phyloP scores from a whole-genome alignment of 2,113 vertebrate species.

The Manacus vitellinus region DNA sequence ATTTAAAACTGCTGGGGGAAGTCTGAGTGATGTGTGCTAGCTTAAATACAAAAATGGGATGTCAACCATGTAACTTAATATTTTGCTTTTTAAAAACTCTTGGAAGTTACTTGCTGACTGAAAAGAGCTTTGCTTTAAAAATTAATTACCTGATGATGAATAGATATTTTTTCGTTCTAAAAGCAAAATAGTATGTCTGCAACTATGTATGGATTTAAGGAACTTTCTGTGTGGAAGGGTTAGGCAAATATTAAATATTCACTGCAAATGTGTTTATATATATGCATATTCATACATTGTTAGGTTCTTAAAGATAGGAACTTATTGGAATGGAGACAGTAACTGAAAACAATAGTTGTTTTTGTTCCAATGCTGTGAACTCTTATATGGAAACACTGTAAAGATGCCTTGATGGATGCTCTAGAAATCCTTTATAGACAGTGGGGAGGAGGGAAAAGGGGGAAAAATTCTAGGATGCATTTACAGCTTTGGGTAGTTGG shows the following conservation, averaged over 20 bases:
- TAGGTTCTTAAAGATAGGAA: background rate
- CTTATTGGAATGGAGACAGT: background rate
- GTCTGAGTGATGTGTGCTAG: conserved; percentile 17
- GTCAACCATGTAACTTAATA: background rate
- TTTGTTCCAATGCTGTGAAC: background rate
- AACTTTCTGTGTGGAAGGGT: background rate
- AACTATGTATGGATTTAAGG: background rate
- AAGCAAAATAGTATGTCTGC: background rate
- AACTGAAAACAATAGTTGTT: background rate
- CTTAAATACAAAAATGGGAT: conserved; percentile 8
- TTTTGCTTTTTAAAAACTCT: background rate
- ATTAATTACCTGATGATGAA: background rate
- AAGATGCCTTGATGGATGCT: background rate
- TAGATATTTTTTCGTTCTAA: background rate
- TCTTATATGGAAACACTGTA: background rate
- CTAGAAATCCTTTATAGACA: background rate
- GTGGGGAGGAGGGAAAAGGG: conserved; percentile 34
- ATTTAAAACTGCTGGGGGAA: conserved; percentile 41
- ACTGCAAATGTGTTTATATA: background rate
- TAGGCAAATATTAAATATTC: background rate
- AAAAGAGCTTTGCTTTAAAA: background rate
- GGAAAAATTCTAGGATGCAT: background rate
- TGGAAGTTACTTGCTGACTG: background rate
- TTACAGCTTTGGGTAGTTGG: conserved; percentile 67
- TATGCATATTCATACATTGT: background rate